Conservation (phyloP, 1,140 invertebrate species). For the Pogonus chalceus region DNA sequence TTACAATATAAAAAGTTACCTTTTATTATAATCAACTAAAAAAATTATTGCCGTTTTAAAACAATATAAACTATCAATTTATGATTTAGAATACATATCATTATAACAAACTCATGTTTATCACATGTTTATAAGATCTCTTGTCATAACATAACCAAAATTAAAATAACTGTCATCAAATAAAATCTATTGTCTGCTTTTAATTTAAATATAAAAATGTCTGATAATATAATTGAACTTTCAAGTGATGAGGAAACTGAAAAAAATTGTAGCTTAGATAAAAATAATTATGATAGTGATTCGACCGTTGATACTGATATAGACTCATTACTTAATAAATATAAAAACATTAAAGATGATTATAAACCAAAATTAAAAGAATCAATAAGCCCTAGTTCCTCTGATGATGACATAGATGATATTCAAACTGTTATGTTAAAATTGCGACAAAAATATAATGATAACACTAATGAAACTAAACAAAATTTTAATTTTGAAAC, state of each 20-base stretch:
- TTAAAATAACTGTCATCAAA: too few relatives aligned
- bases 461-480: neutral
- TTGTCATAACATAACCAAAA: too few relatives aligned
- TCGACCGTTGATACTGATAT: neutral
- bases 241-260: neutral
- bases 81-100: too few relatives aligned
- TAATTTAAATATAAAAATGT: slow-evolving; percentile 1
- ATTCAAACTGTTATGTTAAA: neutral
- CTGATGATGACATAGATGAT: neutral
- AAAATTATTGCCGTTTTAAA: too few relatives aligned
- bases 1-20: too few relatives aligned
- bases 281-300: neutral
- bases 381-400: too few relatives aligned
- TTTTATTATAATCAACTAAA: too few relatives aligned
- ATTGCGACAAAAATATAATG: neutral
- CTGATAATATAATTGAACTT: neutral
- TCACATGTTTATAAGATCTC: too few relatives aligned
- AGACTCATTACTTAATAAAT: neutral
- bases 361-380: neutral
- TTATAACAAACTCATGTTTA: too few relatives aligned
- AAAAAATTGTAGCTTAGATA: neutral
- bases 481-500: too few relatives aligned
- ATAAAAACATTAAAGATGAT: neutral
- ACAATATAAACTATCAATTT: too few relatives aligned
- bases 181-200: too few relatives aligned